phyloP scores from a whole-genome alignment of 2,113 vertebrate genomes.

The Odocoileus hemionus region DNA sequence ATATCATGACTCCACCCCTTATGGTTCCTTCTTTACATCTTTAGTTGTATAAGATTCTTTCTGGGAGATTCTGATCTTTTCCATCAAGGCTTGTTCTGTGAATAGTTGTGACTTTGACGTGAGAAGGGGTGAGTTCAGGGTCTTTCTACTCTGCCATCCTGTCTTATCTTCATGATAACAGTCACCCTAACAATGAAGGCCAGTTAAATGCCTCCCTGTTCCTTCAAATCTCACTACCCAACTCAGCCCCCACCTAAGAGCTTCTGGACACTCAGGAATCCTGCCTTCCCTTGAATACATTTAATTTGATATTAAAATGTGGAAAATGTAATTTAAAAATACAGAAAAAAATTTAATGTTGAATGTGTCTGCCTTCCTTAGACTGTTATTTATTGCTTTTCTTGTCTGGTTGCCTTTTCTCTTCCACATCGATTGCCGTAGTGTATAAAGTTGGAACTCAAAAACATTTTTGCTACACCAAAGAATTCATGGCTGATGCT shows the following conservation, averaged over 20 bases:
- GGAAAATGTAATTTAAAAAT: background rate
- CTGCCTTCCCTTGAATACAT: fast-evolving
- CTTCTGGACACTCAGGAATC: background rate
- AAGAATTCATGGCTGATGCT: slow-evolving; percentile 45
- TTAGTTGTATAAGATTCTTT: background rate
- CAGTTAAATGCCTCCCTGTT: background rate
- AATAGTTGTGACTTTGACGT: fast-evolving
- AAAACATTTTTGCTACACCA: slow-evolving; percentile 30
- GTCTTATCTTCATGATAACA: background rate
- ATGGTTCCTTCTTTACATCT: fast-evolving
- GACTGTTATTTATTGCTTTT: too few species aligned
- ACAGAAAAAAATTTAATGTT: background rate
- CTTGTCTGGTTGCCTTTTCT: background rate
- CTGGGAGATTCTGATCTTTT: background rate
- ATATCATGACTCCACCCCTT: fast-evolving
- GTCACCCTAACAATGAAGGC: background rate
- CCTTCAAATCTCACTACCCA: background rate
- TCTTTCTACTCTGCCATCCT: background rate
- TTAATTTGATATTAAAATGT: background rate
- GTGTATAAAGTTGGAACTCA: background rate
- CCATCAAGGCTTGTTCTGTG: background rate
- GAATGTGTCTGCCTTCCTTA: background rate
- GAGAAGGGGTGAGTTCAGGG: background rate
- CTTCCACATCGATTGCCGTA: background rate
- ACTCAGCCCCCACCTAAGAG: fast-evolving